Percentiles rank a stretch among this genome's conserved stretches.
Conservation (phyloP, 2,797 vertebrate species). For the Cuniculus paca region DNA sequence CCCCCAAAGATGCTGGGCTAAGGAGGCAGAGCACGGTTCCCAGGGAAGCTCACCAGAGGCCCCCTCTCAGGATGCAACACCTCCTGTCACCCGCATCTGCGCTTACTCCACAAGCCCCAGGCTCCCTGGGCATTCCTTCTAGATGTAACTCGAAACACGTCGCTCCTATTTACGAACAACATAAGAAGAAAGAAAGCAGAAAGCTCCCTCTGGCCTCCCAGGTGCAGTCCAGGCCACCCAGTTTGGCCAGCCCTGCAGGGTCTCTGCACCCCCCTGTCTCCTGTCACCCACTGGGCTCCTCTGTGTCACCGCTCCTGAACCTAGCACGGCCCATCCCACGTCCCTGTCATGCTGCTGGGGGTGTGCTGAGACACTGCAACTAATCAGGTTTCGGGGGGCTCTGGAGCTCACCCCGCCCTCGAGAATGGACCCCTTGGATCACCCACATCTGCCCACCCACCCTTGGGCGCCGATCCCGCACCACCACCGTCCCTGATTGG, state of each 20-base stretch:
- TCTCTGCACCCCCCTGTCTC: fast-evolving
- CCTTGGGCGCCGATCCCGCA: fast-evolving
- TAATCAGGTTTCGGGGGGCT: background rate
- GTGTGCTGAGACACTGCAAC: background rate
- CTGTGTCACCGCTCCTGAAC: fast-evolving
- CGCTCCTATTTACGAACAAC: background rate
- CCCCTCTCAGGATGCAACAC: background rate
- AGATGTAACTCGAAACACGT: background rate
- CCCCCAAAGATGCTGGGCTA: background rate
- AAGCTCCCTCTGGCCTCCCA: background rate
- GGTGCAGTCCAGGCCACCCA: background rate
- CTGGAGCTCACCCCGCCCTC: background rate
- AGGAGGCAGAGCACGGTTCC: background rate
- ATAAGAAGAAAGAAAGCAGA: too few relatives aligned
- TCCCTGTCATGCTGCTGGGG: fast-evolving
- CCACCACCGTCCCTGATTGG: background rate
- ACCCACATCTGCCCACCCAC: fast-evolving
- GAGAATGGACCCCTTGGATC: fast-evolving
- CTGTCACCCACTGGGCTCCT: fast-evolving
- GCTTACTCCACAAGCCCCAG: background rate
- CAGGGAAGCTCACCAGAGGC: background rate
- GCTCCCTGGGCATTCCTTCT: background rate
- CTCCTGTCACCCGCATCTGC: background rate
- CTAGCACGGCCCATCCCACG: background rate
- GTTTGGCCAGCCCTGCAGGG: background rate